A percentile compares a stretch with the other conserved stretches of the same genome.
Evolutionary conservation across 1,140 invertebrate genomes (phyloP).

Genomic region (Pogonomyrmex californicus): DNA sequence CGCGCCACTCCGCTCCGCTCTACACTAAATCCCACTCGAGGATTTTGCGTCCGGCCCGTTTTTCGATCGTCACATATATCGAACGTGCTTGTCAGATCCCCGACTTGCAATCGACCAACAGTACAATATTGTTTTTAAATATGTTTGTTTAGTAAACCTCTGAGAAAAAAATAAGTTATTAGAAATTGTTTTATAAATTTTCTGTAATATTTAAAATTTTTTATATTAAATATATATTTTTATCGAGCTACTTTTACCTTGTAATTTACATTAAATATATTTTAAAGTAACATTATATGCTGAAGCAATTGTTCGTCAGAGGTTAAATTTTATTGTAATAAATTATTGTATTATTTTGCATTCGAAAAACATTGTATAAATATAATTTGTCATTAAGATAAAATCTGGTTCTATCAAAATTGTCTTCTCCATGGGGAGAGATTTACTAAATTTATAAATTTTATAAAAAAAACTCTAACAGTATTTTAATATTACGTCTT

Average conservation of each 20-base stretch:
- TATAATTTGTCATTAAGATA: background rate
- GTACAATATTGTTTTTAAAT: background rate
- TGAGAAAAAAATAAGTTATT: background rate
- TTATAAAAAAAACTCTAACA: background rate
- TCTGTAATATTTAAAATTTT: background rate
- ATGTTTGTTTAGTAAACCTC: background rate
- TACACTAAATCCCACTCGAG: constrained; percentile 37
- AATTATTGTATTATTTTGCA: constrained; percentile 56
- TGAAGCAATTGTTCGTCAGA: background rate
- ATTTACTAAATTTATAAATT: constrained; percentile 52
- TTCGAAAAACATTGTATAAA: constrained; percentile 34
- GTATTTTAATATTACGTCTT: background rate
- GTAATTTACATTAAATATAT: background rate
- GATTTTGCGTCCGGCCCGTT: constrained; percentile 36
- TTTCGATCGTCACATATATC: background rate
- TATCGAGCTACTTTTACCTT: background rate
- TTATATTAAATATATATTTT: background rate
- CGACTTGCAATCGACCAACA: background rate
- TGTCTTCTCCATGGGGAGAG: constrained; percentile 1
- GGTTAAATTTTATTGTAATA: constrained; percentile 46
- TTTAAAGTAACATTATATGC: background rate
- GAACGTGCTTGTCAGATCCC: background rate
- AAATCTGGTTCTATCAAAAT: constrained; percentile 8
- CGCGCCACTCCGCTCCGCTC: background rate
- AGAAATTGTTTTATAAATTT: background rate